Evolutionary conservation across 2,113 vertebrate species (phyloP).

Genomic region (Pandion haliaetus): DNA sequence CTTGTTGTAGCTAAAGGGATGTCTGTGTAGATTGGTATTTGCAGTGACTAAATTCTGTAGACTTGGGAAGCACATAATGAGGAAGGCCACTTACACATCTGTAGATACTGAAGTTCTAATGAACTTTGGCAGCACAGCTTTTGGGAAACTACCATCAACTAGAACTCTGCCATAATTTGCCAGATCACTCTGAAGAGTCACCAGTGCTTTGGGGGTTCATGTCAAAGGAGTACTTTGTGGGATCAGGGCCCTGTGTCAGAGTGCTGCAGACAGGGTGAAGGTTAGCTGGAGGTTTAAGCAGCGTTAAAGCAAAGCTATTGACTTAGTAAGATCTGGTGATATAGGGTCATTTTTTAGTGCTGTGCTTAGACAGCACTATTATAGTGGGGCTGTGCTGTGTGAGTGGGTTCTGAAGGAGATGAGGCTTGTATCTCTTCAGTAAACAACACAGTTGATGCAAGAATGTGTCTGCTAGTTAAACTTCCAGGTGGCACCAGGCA

Average conservation of each 20-base stretch:
- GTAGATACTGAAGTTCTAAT: background rate
- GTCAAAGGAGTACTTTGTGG: background rate
- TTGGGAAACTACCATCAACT: background rate
- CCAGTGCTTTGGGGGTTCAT: background rate
- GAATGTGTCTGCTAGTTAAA: background rate
- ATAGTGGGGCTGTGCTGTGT: background rate
- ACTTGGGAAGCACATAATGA: background rate
- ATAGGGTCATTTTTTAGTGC: background rate
- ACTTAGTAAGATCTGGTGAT: background rate
- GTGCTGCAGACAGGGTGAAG: background rate
- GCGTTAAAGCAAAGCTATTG: background rate
- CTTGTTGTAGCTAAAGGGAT: background rate
- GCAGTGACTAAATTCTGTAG: background rate
- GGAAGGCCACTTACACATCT: background rate
- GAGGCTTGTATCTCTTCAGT: background rate
- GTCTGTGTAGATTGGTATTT: background rate
- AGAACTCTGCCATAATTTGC: background rate
- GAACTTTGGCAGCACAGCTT: background rate
- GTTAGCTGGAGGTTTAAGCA: background rate
- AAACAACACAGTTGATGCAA: background rate
- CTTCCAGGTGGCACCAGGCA: background rate
- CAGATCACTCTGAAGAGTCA: background rate
- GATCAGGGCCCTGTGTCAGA: background rate
- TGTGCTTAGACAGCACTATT: background rate
- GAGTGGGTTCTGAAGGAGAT: background rate